These are phyloP conservation scores for Chamaetylas fuelleborni DNA, from an alignment of 2,113 vertebrate genomes.

Conservation along the genomic window DNA sequence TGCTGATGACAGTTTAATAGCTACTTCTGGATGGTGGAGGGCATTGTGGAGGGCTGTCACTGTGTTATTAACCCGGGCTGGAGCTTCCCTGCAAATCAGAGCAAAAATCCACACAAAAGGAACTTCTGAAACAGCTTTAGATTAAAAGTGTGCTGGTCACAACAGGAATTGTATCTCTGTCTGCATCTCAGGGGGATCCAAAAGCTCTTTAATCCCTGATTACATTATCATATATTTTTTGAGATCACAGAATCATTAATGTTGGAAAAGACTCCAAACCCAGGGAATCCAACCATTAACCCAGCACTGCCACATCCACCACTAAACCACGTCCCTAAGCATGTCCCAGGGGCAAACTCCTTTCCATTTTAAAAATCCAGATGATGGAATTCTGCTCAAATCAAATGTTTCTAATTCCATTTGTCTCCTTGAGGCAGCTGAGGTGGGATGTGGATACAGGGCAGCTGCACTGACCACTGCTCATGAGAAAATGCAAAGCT, in stretches of 20 bases:
- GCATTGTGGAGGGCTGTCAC: conserved; percentile 33
- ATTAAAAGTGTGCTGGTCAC: background rate
- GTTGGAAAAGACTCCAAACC: background rate
- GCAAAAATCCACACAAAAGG: background rate
- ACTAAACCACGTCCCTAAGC: background rate
- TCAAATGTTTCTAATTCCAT: background rate
- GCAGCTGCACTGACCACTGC: background rate
- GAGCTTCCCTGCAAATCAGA: conserved; percentile 26
- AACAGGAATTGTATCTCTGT: background rate
- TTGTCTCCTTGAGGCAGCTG: background rate
- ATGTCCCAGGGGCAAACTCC: background rate
- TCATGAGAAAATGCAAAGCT: background rate
- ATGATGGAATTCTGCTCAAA: background rate
- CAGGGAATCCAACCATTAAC: background rate
- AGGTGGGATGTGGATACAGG: background rate
- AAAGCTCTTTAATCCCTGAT: background rate
- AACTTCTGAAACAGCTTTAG: background rate
- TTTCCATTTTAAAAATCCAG: background rate
- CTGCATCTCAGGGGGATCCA: background rate
- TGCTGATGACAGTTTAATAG: conserved; percentile 62
- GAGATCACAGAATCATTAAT: background rate
- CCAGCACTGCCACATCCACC: background rate
- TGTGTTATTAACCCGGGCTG: conserved; percentile 39
- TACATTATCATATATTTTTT: rapidly evolving
- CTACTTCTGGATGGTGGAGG: conserved; percentile 24